Percentiles rank a stretch among this genome's conserved stretches.
Evolutionary conservation across 1,140 invertebrate species (phyloP).

Genomic region (Pteromalus puparum): DNA sequence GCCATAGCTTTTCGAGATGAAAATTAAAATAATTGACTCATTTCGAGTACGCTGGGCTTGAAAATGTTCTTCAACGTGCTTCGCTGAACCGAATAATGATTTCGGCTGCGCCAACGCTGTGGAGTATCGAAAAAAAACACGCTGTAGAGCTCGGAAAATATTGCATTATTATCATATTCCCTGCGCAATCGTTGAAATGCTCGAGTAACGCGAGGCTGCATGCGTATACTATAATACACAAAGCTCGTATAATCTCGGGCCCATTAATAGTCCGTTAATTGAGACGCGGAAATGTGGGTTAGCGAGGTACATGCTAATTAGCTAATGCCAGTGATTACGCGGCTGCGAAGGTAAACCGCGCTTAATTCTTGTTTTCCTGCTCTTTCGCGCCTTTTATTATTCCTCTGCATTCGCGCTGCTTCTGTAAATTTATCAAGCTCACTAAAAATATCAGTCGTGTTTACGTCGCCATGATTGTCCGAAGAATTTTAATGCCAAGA

Average conservation of each 20-base stretch:
- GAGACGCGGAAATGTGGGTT: conserved; percentile 11
- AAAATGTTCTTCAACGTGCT: conserved; percentile 1
- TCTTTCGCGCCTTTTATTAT: background rate
- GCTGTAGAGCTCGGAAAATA: background rate
- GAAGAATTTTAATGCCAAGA: conserved; percentile 19
- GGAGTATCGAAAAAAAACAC: background rate
- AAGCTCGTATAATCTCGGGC: background rate
- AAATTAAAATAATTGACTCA: conserved; percentile 7
- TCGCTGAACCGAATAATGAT: conserved; percentile 35
- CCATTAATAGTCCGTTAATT: background rate
- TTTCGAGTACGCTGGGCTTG: background rate
- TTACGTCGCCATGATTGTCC: background rate
- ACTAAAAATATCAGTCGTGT: background rate
- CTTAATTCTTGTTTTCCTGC: background rate
- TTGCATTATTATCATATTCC: background rate
- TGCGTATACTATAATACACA: too few relatives aligned
- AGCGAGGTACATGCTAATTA: conserved; percentile 6
- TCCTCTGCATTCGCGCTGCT: too few relatives aligned
- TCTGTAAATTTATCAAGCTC: background rate
- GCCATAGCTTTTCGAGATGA: background rate
- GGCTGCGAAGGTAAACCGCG: background rate
- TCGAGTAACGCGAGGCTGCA: too few relatives aligned
- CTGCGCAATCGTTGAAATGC: too few relatives aligned
- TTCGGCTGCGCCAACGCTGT: background rate
- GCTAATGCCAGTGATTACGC: conserved; percentile 9